Evolutionary conservation across 2,797 vertebrate species (phyloP).

Genomic region (Gymnothorax javanicus): DNA sequence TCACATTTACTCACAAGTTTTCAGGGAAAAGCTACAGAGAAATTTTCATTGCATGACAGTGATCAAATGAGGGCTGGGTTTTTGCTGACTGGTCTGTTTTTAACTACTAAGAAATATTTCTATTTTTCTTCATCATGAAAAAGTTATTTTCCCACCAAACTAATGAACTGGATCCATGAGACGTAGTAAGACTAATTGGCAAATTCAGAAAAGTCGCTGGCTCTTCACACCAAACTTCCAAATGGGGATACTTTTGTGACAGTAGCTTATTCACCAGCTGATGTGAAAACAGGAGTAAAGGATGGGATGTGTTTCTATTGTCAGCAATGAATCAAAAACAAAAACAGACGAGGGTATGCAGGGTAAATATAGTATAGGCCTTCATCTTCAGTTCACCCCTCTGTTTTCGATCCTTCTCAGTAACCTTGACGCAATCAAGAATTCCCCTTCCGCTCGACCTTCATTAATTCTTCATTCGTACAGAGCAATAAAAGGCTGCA

Average conservation of each 20-base stretch:
- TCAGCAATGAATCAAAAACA: not conserved
- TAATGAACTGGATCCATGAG: not conserved
- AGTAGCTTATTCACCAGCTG: not conserved
- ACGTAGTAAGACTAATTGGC: not conserved
- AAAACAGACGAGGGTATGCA: not conserved
- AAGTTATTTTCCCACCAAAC: not conserved
- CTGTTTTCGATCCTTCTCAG: not conserved
- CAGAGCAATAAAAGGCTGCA: conserved; percentile 37
- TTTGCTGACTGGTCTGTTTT: not conserved
- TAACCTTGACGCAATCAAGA: conserved; percentile 29
- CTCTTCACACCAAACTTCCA: not conserved
- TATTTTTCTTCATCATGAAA: not conserved
- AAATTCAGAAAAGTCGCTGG: not conserved
- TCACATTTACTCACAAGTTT: not conserved
- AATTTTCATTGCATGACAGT: not conserved
- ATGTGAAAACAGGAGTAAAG: not conserved
- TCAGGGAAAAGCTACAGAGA: not conserved
- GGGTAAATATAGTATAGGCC: no score
- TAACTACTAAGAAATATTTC: not conserved
- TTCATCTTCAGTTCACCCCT: not conserved
- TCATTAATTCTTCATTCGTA: conserved; percentile 43
- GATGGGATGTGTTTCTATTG: not conserved
- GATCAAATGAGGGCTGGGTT: not conserved
- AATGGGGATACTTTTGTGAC: not conserved
- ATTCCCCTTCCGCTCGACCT: conserved; percentile 38